Conservation (phyloP, 2,797 vertebrate species). For the Cyclura pinguis region DNA sequence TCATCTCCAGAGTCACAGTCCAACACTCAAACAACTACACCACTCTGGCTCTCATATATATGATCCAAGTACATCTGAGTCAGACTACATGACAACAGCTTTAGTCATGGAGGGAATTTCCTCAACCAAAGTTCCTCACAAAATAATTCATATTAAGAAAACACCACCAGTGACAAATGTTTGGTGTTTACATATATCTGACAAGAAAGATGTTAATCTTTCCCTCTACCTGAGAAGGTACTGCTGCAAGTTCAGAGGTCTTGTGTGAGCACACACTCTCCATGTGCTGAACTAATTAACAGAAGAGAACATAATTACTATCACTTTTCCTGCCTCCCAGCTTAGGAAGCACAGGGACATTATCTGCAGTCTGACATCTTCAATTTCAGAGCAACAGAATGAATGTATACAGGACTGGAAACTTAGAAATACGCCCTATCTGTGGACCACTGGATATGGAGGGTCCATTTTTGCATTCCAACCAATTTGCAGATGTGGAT, state of each 20-base stretch:
- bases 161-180: neutral
- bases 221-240: neutral
- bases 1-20: too few species aligned
- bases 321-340: neutral
- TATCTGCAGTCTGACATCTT: neutral
- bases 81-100: neutral
- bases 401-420: neutral
- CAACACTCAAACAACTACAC: too few species aligned
- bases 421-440: neutral
- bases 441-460: neutral
- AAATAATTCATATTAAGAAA: neutral
- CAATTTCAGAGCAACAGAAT: neutral
- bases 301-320: neutral
- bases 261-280: neutral
- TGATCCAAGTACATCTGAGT: too few species aligned
- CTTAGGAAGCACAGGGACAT: neutral
- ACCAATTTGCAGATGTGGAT: neutral
- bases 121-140: neutral
- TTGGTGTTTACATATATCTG: neutral
- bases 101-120: neutral
- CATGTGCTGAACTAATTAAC: neutral
- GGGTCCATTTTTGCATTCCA: neutral
- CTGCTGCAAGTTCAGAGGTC: neutral
- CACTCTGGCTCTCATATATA: too few species aligned
- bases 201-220: neutral